Evolutionary conservation across 1,140 invertebrate genomes (phyloP).

Genomic region (Cherax quadricarinatus): DNA sequence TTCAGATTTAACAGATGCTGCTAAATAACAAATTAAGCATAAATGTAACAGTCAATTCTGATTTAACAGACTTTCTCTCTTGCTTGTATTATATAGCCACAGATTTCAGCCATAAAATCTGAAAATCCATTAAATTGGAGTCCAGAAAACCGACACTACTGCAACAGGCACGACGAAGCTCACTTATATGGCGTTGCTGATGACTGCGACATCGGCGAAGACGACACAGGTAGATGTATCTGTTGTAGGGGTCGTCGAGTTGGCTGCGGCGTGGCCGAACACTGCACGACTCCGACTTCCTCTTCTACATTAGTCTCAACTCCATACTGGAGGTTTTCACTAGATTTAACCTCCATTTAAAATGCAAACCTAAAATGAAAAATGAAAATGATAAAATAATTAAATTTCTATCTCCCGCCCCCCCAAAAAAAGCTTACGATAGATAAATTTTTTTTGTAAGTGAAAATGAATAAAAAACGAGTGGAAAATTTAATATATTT

Average conservation of each 20-base stretch:
- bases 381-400: neutral
- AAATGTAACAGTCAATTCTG: neutral
- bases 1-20: neutral
- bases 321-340: neutral
- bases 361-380: neutral
- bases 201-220: neutral
- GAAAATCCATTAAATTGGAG: neutral
- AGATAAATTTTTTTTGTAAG: too few species aligned
- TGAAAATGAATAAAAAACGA: too few species aligned
- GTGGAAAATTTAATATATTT: too few species aligned
- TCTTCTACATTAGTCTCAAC: neutral
- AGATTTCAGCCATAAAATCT: neutral
- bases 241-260: neutral
- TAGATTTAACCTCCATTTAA: neutral
- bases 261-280: neutral
- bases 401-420: too few species aligned
- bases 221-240: neutral
- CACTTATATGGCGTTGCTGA: constrained; percentile 8
- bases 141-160: neutral
- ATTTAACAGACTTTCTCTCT: neutral
- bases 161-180: neutral
- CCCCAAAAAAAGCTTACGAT: too few species aligned
- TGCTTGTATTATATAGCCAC: neutral
- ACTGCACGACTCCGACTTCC: neutral
- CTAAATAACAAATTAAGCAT: neutral